A percentile compares a stretch with the other conserved stretches of the same genome.
Evolutionary conservation across 2,113 vertebrate species (phyloP).

Genomic region (Tonatia bakeri): DNA sequence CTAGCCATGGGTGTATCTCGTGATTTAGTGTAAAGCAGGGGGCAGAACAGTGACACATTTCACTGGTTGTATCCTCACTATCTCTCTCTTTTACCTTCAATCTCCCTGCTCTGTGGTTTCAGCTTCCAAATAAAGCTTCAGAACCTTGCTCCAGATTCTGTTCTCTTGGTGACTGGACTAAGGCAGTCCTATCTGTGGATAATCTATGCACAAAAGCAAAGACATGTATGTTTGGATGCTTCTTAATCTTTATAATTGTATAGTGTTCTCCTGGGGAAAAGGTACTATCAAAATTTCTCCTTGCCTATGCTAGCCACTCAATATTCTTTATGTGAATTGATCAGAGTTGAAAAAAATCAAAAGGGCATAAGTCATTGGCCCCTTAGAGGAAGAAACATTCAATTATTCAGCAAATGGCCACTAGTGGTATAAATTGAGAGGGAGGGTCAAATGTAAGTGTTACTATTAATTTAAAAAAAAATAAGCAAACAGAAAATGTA

Average conservation of each 20-base stretch:
- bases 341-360: not conserved
- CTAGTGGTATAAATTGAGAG: not conserved
- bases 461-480: not conserved
- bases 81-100: not conserved
- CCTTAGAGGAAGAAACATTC: not conserved
- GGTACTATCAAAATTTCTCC: not conserved
- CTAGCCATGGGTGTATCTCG: not conserved
- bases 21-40: not conserved
- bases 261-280: not conserved
- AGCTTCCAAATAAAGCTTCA: not conserved
- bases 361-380: not conserved
- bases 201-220: not conserved
- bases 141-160: not conserved
- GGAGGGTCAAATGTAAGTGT: not conserved
- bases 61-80: not conserved
- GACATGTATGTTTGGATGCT: not conserved
- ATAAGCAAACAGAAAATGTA: not conserved
- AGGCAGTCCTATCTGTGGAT: not conserved
- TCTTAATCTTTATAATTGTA: not conserved
- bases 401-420: not conserved
- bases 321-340: not conserved
- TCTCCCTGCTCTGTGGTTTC: not conserved
- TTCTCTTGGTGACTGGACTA: not conserved
- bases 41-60: too few species aligned
- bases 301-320: not conserved